Conservation (phyloP, 2,888 invertebrate genomes). For the Caenorhabditis drosophilae region DNA sequence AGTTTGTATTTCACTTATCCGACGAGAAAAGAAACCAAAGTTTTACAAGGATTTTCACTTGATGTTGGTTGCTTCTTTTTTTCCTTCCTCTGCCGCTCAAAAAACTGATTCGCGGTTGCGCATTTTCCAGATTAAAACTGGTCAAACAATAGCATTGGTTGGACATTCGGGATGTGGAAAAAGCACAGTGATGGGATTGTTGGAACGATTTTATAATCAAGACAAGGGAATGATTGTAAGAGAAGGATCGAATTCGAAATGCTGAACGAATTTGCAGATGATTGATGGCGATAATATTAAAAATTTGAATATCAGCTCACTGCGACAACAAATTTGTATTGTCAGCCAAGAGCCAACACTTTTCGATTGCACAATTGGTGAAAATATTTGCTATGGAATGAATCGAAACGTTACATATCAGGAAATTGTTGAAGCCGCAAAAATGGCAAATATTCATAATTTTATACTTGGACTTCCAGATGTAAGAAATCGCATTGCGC, state of each 20-base stretch:
- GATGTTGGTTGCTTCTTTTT: constrained; percentile 27
- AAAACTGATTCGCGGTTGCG: too few species aligned
- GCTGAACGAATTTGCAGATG: constrained; percentile 69
- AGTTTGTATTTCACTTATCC: constrained; percentile 71
- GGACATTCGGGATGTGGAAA: constrained; percentile 69
- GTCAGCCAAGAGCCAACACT: constrained; percentile 55
- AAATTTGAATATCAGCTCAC: constrained; percentile 76
- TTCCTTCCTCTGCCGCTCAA: too few species aligned
- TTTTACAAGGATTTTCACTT: constrained; percentile 69
- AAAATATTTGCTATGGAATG: constrained; percentile 88
- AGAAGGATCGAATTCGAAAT: neutral
- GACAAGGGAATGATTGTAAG: constrained; percentile 76
- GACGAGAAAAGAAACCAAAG: constrained; percentile 67
- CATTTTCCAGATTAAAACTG: constrained; percentile 51
- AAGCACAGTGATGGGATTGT: constrained; percentile 70
- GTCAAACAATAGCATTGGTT: constrained; percentile 65
- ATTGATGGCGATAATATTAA: constrained; percentile 74
- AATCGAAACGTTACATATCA: constrained; percentile 60
- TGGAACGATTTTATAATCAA: constrained; percentile 86
- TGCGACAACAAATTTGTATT: constrained; percentile 76
- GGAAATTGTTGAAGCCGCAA: constrained; percentile 69
- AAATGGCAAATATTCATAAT: constrained; percentile 71
- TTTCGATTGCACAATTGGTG: constrained; percentile 60
- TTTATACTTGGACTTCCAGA: constrained; percentile 71
- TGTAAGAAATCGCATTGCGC: constrained; percentile 13